Evolutionary conservation across 2,797 vertebrate species (phyloP), one percentile per base, ranked within the genome.

Genomic region (Manis pentadactyla): DNA sequence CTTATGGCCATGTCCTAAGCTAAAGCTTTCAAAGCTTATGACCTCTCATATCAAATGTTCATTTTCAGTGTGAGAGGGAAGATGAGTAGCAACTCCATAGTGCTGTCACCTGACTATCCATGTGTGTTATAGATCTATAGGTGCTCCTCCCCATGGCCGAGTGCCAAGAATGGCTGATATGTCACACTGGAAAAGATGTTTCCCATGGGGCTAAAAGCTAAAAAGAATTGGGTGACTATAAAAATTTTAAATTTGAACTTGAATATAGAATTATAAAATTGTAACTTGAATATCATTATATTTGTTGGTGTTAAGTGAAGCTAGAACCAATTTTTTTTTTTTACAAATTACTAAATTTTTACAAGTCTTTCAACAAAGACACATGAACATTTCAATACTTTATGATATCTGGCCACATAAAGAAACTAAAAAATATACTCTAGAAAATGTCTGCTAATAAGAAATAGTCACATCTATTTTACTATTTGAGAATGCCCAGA

Each of bases 61-160:
- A 10, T 29, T 46, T 42, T 34, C 61, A 64, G 21, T 11, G 42
- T 18, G 27, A 55, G 23, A 27, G 68, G 37, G 21, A 21, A 14
- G 53, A 12, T 5, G 23, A 34, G 14, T 8, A 21, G 51, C 46
- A 34, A 37, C 14, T 2, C 29, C 3, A 1, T 2, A 27, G 9
- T 15, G 21, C 2, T 7, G 49, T 39, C 14, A 13, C 59, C 15
- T 49, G 53, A 4, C 39, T 75, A 18, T 15, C 34, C 46, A 0
- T 0, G 3, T 55, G 37, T 25, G 15, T 25, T n/a, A 0, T 13
- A n/a, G 19, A 42, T 19, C 3, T 5, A n/a, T 1, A 17, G 11
- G 5, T 6, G 64, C 29, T 21, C 21, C 9, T 18, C n/a, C 46
- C 59, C 19, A 12, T 0, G 19, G 31, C 18, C 73, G 12, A 39